Percentiles rank a stretch among this genome's conserved stretches.
Evolutionary conservation across 2,113 vertebrate species (phyloP).

Genomic region (Mobula hypostoma): DNA sequence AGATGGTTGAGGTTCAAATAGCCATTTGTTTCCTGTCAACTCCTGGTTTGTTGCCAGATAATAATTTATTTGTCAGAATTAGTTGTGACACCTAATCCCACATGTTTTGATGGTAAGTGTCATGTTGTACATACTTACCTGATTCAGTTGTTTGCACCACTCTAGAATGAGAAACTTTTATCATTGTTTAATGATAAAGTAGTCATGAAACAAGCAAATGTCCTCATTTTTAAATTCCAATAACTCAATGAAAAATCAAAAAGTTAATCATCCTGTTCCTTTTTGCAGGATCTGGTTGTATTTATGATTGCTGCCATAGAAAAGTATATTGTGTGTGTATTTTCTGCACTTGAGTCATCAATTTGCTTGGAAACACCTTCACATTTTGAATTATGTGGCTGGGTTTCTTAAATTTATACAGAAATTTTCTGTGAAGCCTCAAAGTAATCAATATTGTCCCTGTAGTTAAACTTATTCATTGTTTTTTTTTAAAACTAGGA

Average conservation of each 20-base stretch:
- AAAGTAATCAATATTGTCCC: not conserved
- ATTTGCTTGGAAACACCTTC: not conserved
- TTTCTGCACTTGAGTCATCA: not conserved
- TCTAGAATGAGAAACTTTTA: not conserved
- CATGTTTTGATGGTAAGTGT: not conserved
- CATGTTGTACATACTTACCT: not conserved
- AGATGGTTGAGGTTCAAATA: not conserved
- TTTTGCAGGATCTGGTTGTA: not conserved
- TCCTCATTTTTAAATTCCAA: not conserved
- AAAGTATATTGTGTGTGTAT: too few species aligned
- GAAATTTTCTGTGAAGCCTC: not conserved
- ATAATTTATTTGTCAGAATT: not conserved
- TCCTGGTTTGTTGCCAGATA: not conserved
- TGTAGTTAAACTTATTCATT: not conserved
- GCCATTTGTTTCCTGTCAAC: not conserved
- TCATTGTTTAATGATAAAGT: not conserved
- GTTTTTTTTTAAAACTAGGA: slow-evolving; percentile 54
- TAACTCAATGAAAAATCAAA: not conserved
- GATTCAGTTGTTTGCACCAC: not conserved
- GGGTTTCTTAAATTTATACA: too few species aligned
- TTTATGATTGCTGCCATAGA: not conserved
- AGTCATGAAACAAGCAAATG: not conserved
- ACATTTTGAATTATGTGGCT: too few species aligned
- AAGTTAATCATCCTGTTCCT: too few species aligned
- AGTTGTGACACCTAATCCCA: not conserved